These are phyloP conservation scores for Palythoa grandiflora DNA, from an alignment of 92 coral and sea anemone species.

Conservation along the genomic window DNA sequence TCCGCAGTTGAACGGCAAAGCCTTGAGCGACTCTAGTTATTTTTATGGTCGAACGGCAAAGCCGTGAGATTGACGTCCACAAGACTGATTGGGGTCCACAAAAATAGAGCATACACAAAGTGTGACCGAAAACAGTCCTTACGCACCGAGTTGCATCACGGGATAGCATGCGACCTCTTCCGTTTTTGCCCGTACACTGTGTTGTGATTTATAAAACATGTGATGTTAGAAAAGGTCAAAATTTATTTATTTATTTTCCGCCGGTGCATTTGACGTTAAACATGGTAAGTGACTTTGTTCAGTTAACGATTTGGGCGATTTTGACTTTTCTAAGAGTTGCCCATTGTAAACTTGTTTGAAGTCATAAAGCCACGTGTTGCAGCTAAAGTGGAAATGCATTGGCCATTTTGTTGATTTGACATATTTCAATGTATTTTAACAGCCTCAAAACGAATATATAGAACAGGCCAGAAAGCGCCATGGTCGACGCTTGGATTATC, in stretches of 20 bases:
- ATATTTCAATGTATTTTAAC: neutral
- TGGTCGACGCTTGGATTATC: slow-evolving; percentile 96
- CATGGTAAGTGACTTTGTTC: slow-evolving; percentile 29
- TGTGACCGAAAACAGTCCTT: neutral
- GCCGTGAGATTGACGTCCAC: too few relatives aligned
- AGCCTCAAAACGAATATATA: slow-evolving; percentile 99
- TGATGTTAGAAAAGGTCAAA: slow-evolving; percentile 25
- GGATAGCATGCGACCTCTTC: neutral
- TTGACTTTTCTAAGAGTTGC: neutral
- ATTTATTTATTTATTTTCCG: slow-evolving; percentile 6
- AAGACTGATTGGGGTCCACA: too few relatives aligned
- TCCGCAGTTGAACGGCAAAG: too few relatives aligned
- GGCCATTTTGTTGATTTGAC: neutral
- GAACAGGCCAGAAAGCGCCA: slow-evolving; percentile 97
- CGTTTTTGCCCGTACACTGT: neutral
- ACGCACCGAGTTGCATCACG: neutral
- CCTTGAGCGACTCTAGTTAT: too few relatives aligned
- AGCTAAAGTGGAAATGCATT: neutral
- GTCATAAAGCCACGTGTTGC: slow-evolving; percentile 4
- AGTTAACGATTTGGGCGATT: too few relatives aligned
- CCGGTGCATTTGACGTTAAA: neutral
- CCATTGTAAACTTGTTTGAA: neutral
- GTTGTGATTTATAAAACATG: slow-evolving; percentile 1
- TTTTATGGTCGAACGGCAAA: too few relatives aligned
- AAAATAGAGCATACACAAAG: too few relatives aligned